These are phyloP conservation scores for Boulengeromyrus knoepffleri DNA, from an alignment of 2,113 vertebrate species.

Conservation along the genomic window DNA sequence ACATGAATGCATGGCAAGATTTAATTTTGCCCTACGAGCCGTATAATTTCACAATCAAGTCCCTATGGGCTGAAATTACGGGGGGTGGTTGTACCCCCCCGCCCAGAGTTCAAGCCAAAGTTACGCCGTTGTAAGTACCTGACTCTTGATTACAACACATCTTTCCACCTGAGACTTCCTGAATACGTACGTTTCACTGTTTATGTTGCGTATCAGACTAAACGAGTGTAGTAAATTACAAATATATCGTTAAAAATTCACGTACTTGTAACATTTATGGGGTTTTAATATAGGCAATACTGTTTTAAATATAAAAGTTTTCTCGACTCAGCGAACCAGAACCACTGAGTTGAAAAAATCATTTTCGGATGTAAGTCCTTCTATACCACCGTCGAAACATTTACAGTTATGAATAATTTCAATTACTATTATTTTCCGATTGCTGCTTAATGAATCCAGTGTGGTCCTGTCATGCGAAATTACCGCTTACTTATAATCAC, in stretches of 20 bases:
- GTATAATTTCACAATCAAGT: background rate
- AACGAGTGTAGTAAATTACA: background rate
- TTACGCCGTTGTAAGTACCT: background rate
- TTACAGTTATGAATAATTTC: background rate
- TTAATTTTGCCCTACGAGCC: background rate
- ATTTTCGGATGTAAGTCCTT: background rate
- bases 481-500: constrained; percentile 17
- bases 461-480: background rate
- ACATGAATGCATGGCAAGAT: background rate
- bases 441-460: background rate
- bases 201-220: background rate
- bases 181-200: background rate
- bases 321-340: background rate
- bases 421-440: background rate
- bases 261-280: background rate
- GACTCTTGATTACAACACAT: background rate
- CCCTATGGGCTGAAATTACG: too few species aligned
- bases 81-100: too few species aligned
- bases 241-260: background rate
- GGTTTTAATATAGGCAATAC: background rate
- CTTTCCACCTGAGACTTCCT: background rate
- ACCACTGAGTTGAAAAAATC: background rate
- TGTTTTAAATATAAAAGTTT: background rate
- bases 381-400: background rate
- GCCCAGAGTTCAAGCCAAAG: too few species aligned